Evolutionary conservation across 2,888 invertebrate genomes (phyloP).

Genomic region (Pollenia griseotomentosa): DNA sequence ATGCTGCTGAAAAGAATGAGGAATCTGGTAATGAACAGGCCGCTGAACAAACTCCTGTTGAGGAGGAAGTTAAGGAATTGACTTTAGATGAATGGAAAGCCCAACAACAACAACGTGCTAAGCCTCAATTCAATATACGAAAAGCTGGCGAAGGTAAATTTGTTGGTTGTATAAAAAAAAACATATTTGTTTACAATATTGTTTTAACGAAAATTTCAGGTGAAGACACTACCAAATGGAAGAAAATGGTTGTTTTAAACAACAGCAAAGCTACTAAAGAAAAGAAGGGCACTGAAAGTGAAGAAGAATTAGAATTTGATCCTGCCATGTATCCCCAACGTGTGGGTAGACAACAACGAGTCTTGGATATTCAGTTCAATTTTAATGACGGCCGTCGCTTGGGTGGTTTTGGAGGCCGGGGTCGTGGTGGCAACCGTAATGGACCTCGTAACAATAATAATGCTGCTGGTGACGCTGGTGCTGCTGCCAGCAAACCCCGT

Average conservation of each 20-base stretch:
- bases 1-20: constrained; percentile 78
- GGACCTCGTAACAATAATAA: constrained; percentile 78
- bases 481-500: constrained; percentile 74
- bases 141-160: constrained; percentile 93
- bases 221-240: constrained; percentile 96
- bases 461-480: constrained; percentile 73
- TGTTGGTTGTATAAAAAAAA: not conserved
- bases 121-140: constrained; percentile 95
- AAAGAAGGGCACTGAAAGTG: constrained; percentile 86
- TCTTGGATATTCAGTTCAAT: constrained; percentile 95
- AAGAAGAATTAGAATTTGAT: constrained; percentile 90
- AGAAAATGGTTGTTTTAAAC: constrained; percentile 93
- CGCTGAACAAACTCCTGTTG: constrained; percentile 85
- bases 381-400: constrained; percentile 93
- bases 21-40: constrained; percentile 83
- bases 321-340: constrained; percentile 93
- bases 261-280: constrained; percentile 85
- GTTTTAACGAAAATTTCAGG: constrained; percentile 81
- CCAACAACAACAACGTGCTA: constrained; percentile 90
- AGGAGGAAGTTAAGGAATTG: constrained; percentile 93
- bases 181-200: not conserved
- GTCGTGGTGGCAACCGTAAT: constrained; percentile 81
- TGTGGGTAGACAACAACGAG: constrained; percentile 93
- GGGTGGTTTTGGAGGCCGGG: constrained; percentile 88
- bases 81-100: constrained; percentile 98